Evolutionary conservation across 1,140 invertebrate species (phyloP).

Genomic region (Leptinotarsa defecta): DNA sequence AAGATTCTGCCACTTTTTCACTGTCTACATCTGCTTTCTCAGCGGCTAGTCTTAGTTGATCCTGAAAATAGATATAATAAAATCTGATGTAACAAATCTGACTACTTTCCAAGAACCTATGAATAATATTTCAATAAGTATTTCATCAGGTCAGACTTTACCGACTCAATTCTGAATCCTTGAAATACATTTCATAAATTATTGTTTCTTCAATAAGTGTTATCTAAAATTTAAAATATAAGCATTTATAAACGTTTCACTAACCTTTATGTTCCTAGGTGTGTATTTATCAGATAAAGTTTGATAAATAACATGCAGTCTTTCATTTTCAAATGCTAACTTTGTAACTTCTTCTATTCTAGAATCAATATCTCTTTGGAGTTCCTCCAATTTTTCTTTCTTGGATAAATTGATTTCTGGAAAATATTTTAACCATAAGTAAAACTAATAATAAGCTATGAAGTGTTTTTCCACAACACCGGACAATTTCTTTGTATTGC

Average conservation of each 20-base stretch:
- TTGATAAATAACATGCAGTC: constrained; percentile 69
- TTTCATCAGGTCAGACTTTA: no score
- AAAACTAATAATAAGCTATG: no score
- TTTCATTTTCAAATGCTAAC: constrained; percentile 72
- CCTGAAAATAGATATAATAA: constrained; percentile 51
- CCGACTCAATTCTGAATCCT: no score
- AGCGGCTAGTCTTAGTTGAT: constrained; percentile 63
- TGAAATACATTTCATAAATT: no score
- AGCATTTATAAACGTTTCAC: constrained; percentile 26
- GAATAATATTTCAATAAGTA: no score
- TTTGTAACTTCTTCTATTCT: constrained; percentile 69
- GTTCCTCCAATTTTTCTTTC: constrained; percentile 65
- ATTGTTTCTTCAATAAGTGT: neutral
- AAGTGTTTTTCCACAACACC: no score
- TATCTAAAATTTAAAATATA: neutral
- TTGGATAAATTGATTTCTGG: constrained; percentile 71
- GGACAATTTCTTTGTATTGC: no score
- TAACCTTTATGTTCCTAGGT: constrained; percentile 74
- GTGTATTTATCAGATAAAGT: constrained; percentile 73
- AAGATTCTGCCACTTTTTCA: constrained; percentile 74
- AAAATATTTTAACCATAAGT: constrained; percentile 30
- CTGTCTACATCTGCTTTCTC: constrained; percentile 73
- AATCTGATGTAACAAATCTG: constrained; percentile 12
- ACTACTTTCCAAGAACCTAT: no score
- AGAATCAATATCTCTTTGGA: constrained; percentile 66